A percentile compares a stretch with the other conserved stretches of the same genome.
phyloP scores from a whole-genome alignment of 2,797 vertebrate genomes.

The Rhabdophis nuchalis region DNA sequence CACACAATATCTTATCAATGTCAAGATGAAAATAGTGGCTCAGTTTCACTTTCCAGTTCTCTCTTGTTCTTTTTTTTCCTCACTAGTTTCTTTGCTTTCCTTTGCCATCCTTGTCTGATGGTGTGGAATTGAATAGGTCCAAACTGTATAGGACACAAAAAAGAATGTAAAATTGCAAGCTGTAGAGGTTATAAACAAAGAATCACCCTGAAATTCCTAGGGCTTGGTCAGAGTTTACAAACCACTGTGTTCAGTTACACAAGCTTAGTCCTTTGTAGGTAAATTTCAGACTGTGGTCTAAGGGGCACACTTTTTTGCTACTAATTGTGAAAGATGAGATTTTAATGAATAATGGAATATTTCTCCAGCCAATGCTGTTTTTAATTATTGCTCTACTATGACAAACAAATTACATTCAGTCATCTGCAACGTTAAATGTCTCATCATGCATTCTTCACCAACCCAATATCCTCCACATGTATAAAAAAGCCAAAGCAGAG shows the following conservation, averaged over 20 bases:
- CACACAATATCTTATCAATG: background rate
- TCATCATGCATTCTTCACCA: background rate
- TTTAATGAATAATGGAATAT: background rate
- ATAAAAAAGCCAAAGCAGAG: background rate
- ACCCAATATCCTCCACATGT: background rate
- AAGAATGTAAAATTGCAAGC: background rate
- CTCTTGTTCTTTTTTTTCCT: background rate
- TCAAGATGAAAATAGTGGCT: background rate
- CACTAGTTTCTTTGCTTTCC: background rate
- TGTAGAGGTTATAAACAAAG: background rate
- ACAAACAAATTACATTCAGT: background rate
- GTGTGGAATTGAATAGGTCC: background rate
- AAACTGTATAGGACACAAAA: background rate
- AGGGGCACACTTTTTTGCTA: background rate
- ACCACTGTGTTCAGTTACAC: background rate
- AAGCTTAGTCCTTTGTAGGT: background rate
- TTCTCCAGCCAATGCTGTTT: background rate
- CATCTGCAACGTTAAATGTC: background rate
- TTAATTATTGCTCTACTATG: background rate
- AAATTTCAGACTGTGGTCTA: background rate
- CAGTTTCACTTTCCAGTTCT: background rate
- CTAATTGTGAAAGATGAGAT: background rate
- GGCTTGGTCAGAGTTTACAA: background rate
- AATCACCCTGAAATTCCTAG: background rate
- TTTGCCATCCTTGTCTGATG: background rate